Evolutionary conservation across 2,797 vertebrate genomes (phyloP).

Genomic region (Zenarchopterus dispar): DNA sequence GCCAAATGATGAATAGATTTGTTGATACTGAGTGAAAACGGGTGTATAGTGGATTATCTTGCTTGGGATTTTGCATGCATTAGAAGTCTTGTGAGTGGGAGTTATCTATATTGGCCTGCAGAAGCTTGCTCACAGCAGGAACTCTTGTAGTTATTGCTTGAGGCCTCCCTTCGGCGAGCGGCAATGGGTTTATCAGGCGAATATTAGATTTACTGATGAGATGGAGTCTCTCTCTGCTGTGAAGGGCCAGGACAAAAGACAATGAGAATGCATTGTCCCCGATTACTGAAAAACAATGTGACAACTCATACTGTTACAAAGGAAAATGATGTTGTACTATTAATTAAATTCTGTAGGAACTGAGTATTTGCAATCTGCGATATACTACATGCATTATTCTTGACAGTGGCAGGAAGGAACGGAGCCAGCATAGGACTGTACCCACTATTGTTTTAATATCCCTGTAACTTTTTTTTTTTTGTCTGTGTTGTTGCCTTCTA

Average conservation of each 20-base stretch:
- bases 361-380: neutral
- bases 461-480: neutral
- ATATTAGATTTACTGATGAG: constrained; percentile 71
- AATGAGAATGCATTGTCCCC: constrained; percentile 34
- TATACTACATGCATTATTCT: constrained; percentile 6
- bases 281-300: constrained; percentile 35
- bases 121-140: constrained; percentile 59
- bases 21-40: constrained; percentile 46
- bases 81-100: constrained; percentile 36
- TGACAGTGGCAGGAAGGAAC: neutral
- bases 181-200: constrained; percentile 74
- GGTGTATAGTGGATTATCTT: constrained; percentile 40
- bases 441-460: too few relatives aligned
- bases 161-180: constrained; percentile 67
- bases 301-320: constrained; percentile 26
- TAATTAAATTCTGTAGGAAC: neutral
- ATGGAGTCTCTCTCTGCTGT: constrained; percentile 35
- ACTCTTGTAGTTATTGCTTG: constrained; percentile 65
- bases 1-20: constrained; percentile 44
- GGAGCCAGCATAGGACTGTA: neutral
- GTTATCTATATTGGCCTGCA: constrained; percentile 56
- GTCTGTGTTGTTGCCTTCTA: neutral
- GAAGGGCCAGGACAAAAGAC: constrained; percentile 29
- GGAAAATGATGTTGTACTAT: constrained; percentile 16
- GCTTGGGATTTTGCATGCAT: constrained; percentile 24